Evolutionary conservation across 2,113 vertebrate genomes (phyloP).

Genomic region (Taurulus bubalis): DNA sequence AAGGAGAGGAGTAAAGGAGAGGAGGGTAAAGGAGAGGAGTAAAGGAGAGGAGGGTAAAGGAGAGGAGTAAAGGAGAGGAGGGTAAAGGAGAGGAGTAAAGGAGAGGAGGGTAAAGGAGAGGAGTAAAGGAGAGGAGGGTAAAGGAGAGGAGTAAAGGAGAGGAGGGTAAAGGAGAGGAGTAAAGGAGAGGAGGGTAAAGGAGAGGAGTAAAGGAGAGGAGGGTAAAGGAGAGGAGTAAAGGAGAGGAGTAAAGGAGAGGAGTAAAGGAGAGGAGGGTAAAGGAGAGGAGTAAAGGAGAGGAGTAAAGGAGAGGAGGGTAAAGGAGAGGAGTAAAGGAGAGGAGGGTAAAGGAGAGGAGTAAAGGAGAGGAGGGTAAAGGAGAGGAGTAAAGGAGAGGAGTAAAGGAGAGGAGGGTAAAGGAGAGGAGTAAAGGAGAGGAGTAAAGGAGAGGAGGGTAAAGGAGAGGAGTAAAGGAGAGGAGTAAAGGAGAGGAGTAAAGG

Average conservation of each 20-base stretch:
- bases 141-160: not conserved
- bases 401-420: too few relatives aligned
- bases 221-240: too few relatives aligned
- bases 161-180: conserved; percentile 6
- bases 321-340: not conserved
- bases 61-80: not conserved
- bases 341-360: conserved; percentile 3
- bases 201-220: not conserved
- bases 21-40: conserved; percentile 6
- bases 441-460: not conserved
- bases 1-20: conserved; percentile 4
- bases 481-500: not conserved
- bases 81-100: too few relatives aligned
- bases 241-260: too few relatives aligned
- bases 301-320: not conserved
- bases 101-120: too few relatives aligned
- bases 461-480: not conserved
- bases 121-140: not conserved
- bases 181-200: not conserved
- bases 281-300: not conserved
- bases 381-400: too few relatives aligned
- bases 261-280: too few relatives aligned
- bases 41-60: conserved; percentile 45
- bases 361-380: too few relatives aligned
- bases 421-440: too few relatives aligned